Percentiles rank a stretch among this genome's conserved stretches.
phyloP scores from a whole-genome alignment of 1,140 invertebrate species.

The Anastatus disparis region DNA sequence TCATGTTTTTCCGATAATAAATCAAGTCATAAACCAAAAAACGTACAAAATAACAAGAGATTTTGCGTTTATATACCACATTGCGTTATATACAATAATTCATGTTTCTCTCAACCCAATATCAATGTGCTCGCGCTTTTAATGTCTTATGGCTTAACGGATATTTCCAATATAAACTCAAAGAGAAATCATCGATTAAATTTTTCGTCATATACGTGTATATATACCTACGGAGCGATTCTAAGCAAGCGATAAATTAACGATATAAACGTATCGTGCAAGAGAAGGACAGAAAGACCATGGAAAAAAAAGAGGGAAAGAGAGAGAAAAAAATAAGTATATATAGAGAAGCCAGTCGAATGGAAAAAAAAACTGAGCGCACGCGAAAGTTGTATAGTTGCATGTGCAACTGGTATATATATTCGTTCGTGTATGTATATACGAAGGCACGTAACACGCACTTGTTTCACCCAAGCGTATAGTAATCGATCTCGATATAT shows the following conservation, averaged over 20 bases:
- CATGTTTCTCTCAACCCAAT: background rate
- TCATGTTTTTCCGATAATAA: no score
- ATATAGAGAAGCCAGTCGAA: no score
- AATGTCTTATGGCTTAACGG: conserved; percentile 17
- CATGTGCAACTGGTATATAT: no score
- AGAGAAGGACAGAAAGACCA: background rate
- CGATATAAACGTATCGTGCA: background rate
- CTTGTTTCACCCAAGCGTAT: no score
- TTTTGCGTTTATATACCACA: no score
- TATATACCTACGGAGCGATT: background rate
- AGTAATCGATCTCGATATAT: no score
- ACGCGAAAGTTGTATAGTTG: background rate
- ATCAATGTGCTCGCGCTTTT: background rate
- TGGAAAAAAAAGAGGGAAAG: conserved; percentile 26
- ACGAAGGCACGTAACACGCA: no score
- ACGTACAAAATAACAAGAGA: no score
- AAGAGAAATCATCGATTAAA: conserved; percentile 19
- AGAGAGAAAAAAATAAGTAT: background rate
- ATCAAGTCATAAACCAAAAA: no score
- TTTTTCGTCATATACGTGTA: background rate
- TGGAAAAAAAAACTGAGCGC: background rate
- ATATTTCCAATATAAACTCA: background rate
- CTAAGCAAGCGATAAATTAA: conserved; percentile 5
- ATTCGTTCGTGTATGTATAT: no score
- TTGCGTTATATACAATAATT: conserved; percentile 9